These are phyloP conservation scores for Halcyon senegalensis DNA, from an alignment of 2,113 vertebrate species.

Conservation along the genomic window DNA sequence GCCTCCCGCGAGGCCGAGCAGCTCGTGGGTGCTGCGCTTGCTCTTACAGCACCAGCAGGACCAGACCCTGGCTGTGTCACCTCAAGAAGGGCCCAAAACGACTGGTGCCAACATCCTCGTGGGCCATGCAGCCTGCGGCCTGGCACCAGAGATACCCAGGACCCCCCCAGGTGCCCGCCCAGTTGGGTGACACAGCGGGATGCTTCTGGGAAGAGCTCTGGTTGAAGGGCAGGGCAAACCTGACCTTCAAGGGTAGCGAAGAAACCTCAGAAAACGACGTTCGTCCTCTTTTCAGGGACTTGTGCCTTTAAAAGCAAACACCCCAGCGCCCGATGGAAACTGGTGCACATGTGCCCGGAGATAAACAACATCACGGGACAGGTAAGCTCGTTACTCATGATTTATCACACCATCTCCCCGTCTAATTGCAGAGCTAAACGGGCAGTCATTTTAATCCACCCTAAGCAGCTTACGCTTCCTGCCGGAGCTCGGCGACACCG, in stretches of 20 bases:
- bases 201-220: background rate
- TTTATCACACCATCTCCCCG: conserved; percentile 38
- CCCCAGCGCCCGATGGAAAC: background rate
- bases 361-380: conserved; percentile 31
- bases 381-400: conserved; percentile 47
- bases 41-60: rapidly evolving
- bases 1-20: rapidly evolving
- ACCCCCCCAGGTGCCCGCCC: background rate
- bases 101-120: background rate
- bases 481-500: background rate
- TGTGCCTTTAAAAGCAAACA: background rate
- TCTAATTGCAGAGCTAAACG: conserved; percentile 40
- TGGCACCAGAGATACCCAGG: too few species aligned
- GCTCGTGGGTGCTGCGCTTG: rapidly evolving
- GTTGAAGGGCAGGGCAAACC: background rate
- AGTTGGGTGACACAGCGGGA: background rate
- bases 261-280: background rate
- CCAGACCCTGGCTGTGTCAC: too few species aligned
- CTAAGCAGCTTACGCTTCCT: conserved; percentile 15
- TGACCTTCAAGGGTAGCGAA: background rate
- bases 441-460: conserved; percentile 39
- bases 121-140: too few species aligned
- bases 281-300: background rate
- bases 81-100: background rate
- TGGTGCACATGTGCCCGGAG: background rate